phyloP scores from a whole-genome alignment of 2,113 vertebrate genomes.

The Felis chaus region DNA sequence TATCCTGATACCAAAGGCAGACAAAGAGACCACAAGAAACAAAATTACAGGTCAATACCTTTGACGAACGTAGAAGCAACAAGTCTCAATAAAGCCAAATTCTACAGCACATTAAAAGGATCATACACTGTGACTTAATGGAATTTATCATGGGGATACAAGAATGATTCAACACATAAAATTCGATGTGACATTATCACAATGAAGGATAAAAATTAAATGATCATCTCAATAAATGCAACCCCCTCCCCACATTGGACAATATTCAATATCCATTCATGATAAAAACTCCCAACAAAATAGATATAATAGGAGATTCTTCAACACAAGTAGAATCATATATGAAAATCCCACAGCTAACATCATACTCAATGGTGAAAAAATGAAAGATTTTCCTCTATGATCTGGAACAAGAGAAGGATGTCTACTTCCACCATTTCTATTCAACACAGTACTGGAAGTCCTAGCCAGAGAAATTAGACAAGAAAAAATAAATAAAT shows the following conservation, averaged over 20 bases:
- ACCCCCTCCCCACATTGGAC: not conserved
- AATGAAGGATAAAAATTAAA: not conserved
- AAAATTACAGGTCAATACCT: not conserved
- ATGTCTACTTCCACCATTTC: not conserved
- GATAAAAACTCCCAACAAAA: not conserved
- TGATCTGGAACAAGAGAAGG: not conserved
- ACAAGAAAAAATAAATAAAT: not conserved
- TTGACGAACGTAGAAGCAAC: not conserved
- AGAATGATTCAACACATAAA: not conserved
- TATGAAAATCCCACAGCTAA: not conserved
- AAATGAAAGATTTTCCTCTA: not conserved
- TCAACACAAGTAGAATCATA: not conserved
- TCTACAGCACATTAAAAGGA: not conserved
- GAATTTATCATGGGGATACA: not conserved
- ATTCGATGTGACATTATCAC: not conserved
- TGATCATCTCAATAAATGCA: not conserved
- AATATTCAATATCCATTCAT: not conserved
- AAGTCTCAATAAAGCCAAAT: not conserved
- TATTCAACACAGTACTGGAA: not conserved
- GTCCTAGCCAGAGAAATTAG: not conserved
- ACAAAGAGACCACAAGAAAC: not conserved
- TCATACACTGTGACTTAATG: not conserved
- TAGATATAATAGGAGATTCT: not conserved
- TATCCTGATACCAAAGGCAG: not conserved
- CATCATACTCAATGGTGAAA: not conserved